Evolutionary conservation across 2,113 vertebrate species (phyloP), one percentile per base, ranked within the genome.

Genomic region (Platanista minor): DNA sequence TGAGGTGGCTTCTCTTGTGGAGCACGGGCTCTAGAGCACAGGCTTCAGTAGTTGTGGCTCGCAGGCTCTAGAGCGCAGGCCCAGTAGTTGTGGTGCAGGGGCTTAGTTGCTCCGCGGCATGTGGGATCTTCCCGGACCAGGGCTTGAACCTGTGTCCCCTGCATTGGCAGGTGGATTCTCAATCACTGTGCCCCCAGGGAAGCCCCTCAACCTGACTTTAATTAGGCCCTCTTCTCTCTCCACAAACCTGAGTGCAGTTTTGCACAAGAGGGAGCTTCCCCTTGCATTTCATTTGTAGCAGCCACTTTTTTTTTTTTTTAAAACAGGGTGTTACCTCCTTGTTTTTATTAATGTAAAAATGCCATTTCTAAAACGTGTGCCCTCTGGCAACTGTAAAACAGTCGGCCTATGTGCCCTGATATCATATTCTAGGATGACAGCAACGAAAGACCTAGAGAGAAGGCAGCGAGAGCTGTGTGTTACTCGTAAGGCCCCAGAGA

Each of bases 361-460:
- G 36, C 21, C 36, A 25, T 31, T 81, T 75, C 21, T 71, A 72
- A 93, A 93, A 46, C n/a, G 21, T 46, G 5, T 52, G 52, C 23
- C 74, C 72, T 93, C 71, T 94, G 59, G 77, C 91, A 94, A 29
- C 71, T 87, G 17, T 84, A 75, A 77, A 90, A 27, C 75, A n/a
- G 41, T 77, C 61, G 41, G 43, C 59, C 2, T 82, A 4, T 52
- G 69, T 49, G 12, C 31, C 61, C 52, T 54, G 21, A 33, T 80
- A 61, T 90, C 31, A 10, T 84, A 33, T 74, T 96, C 81, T 87
- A 85, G 84, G n/a, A 84, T 36, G 15, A 75, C 61, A 64, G 33
- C 36, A 39, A 14, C 39, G 86, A n/a, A 46, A 49, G 81, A 41
- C 14, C 10, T 61, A 3, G 7, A 67, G 61, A 57, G 36, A 71